Evolutionary conservation across 2,888 invertebrate genomes (phyloP).

Genomic region (Baronia brevicornis): DNA sequence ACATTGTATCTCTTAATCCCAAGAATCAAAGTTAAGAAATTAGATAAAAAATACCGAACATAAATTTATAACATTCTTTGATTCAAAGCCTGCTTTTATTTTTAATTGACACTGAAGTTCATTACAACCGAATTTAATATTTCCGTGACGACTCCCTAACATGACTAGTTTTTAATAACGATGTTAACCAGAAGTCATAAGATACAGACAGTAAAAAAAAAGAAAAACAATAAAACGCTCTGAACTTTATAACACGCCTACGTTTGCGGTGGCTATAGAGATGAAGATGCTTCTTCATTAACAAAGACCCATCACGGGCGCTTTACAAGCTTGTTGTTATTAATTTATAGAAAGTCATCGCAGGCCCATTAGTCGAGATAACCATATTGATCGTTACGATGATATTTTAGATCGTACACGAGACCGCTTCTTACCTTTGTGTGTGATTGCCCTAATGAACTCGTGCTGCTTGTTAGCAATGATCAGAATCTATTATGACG

Average conservation of each 20-base stretch:
- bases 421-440: conserved; percentile 47
- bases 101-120: conserved; percentile 11
- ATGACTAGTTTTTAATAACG: conserved; percentile 11
- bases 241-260: conserved; percentile 42
- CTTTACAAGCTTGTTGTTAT: conserved; percentile 59
- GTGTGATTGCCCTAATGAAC: conserved; percentile 66
- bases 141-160: conserved; percentile 11
- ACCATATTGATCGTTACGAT: conserved; percentile 61
- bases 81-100: conserved; percentile 12
- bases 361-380: conserved; percentile 61
- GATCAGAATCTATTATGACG: conserved; percentile 55
- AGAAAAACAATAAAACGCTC: conserved; percentile 38
- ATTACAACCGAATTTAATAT: conserved; percentile 11
- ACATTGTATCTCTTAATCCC: conserved; percentile 5
- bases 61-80: conserved; percentile 12
- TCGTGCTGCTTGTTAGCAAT: conserved; percentile 68
- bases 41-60: conserved; percentile 7
- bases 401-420: conserved; percentile 42
- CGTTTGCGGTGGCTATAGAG: conserved; percentile 37
- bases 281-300: conserved; percentile 70
- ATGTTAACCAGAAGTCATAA: conserved; percentile 33
- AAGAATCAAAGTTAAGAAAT: conserved; percentile 6
- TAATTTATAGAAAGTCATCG: conserved; percentile 75
- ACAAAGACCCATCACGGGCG: conserved; percentile 54
- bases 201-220: conserved; percentile 21